Base-by-base conservation (phyloP, 1,140 invertebrate genomes). In the Zaprionus tsacasi region DNA sequence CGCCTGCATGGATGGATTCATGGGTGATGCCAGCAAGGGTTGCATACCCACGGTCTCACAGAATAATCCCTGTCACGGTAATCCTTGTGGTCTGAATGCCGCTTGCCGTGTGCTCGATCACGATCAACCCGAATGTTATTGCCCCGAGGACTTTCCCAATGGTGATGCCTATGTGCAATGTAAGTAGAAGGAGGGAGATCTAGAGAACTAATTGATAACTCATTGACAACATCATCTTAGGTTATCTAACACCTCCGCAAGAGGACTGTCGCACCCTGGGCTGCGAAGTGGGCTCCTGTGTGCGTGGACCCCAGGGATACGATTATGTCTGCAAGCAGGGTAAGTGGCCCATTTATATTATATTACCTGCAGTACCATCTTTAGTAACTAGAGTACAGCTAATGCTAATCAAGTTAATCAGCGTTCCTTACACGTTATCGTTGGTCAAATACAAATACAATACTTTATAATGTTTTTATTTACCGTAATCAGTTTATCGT, bases 161-260 rank as follows among this genome's bases (percentile, higher is more conserved):
- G 97, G 97, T 48, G 96, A 98, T 94, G 96, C 97, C 11, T 95
- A 96, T 78, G 95, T 96, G 76, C 95, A 96, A 95, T 98, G 97
- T 97, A 94, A 95, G 95, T 93, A 21, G 27, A 3, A 30, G 30
- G 13, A n/a, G 38, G 38, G 6, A 3, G 40, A 15, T 3, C 11
- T 21, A 38, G 11, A n/a, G 40, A 43, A n/a, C 2, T 3, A 11
- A 12, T 10, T 6, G 2, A n/a, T 6, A 11, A 38, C 6, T 21
- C 1, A 13, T 27, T 54, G 27, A 30, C 0, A 30, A 30, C n/a
- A 12, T 7, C 40, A 11, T 13, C 1, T 40, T 7, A 92, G 91
- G 91, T 66, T 91, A 91, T 45, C 21, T 92, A 45, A 92, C 87
- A 0, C 83, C 85, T n/a, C 95, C 94, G 80, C 93, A 94, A 63